Conservation (phyloP, 23 tunicate species). For the Halocynthia roretzi region DNA sequence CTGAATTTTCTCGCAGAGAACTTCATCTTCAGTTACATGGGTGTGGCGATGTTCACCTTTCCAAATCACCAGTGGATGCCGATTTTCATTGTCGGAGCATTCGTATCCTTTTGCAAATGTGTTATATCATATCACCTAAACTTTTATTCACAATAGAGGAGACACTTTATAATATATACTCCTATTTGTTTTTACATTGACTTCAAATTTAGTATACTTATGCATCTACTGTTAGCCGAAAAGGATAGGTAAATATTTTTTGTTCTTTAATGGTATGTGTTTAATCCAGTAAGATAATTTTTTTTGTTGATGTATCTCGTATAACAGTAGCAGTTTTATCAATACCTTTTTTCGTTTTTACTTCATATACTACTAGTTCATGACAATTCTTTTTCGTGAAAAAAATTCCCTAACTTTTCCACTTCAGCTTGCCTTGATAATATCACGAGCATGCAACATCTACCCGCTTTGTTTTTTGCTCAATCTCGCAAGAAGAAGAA, state of each 20-base stretch:
- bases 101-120: constrained; percentile 42
- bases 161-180: no score
- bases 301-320: no score
- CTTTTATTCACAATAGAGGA: no score
- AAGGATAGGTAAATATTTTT: not conserved
- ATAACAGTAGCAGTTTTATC: no score
- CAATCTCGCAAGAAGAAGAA: constrained; percentile 77
- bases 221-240: no score
- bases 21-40: constrained; percentile 98
- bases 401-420: no score
- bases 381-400: no score
- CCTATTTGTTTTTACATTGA: no score
- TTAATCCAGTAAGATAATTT: not conserved
- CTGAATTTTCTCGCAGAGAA: constrained; percentile 98
- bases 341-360: no score
- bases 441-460: constrained; percentile 86
- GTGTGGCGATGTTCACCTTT: constrained; percentile 86
- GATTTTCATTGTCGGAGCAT: constrained; percentile 87
- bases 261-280: not conserved
- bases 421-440: constrained; percentile 30
- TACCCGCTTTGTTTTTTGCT: constrained; percentile 93
- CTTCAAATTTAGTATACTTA: no score
- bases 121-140: not conserved
- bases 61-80: constrained; percentile 74
- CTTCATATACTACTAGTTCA: no score